Conservation (phyloP, 2,797 vertebrate species). For the Tympanoctomys barrerae region DNA sequence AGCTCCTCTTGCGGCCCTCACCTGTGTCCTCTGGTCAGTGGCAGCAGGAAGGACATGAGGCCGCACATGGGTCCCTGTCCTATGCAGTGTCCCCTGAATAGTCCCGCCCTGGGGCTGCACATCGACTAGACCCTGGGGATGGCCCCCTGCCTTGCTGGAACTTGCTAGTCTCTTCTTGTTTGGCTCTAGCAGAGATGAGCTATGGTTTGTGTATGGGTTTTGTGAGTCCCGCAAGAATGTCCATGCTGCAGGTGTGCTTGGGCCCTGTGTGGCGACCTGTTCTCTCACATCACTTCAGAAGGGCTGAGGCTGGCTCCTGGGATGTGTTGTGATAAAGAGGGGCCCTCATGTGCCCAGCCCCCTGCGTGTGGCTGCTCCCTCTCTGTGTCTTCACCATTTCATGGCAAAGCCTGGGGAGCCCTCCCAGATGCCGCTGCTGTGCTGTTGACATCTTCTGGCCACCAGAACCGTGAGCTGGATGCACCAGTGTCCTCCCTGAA, state of each 20-base stretch:
- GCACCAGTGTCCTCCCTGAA: neutral
- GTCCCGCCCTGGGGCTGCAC: too few relatives aligned
- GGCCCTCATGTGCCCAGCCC: neutral
- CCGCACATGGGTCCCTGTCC: rapidly evolving
- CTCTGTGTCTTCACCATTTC: neutral
- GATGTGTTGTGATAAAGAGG: neutral
- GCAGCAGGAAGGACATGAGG: neutral
- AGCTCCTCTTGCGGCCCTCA: too few relatives aligned
- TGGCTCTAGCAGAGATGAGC: neutral
- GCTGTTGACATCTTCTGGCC: neutral
- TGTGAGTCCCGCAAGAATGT: too few relatives aligned
- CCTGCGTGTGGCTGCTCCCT: neutral
- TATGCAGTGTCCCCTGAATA: neutral
- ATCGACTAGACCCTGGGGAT: neutral
- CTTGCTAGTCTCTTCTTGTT: neutral
- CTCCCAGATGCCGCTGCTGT: neutral
- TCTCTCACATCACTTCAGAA: neutral
- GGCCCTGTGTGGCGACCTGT: neutral
- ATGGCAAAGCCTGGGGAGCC: neutral
- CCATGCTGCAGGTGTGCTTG: neutral
- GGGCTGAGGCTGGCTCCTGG: neutral
- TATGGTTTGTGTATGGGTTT: neutral
- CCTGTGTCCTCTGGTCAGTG: neutral
- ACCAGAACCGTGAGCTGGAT: neutral
- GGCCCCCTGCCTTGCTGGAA: neutral